Evolutionary conservation across 2,888 invertebrate species (phyloP), one percentile per base, ranked within the genome.

Genomic region (Machimus rusticus): DNA sequence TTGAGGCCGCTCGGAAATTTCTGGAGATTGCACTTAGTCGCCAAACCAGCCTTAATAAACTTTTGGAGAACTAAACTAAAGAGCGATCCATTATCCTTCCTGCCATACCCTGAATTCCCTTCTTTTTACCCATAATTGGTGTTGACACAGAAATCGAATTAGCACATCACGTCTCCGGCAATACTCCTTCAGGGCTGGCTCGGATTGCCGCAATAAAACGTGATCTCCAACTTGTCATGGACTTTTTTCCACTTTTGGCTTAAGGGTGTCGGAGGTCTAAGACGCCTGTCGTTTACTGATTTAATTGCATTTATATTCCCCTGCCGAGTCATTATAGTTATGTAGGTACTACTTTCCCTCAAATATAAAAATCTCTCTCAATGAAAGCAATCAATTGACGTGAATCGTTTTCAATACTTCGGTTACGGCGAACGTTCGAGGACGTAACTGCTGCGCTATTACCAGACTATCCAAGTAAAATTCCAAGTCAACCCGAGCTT

Each of bases 101-200:
- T 12, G 28, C 9, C 12, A 23, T 12, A 28, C 66, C 66, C 66
- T 0, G 79, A 79, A 51, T 31, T 79, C 16, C 14, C 31, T 46
- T 16, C 51, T 14, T 51, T 79, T 79, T 51, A 79, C 79, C 79
- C 23, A 46, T 79, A 79, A 79, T 79, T 79, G 79, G 31, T 79
- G 79, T 79, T 79, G 79, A 79, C 51, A 46, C n/a, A 51, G 55
- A 79, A 79, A 79, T 79, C 79, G 79, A 51, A 39, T 51, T 79
- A 79, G 28, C 43, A 51, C 46, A 34, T 79, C 51, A 51, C 39
- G 46, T 79, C 28, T 66, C 66, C 14, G 23, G 66, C 66, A 66
- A 23, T 66, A 19, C 66, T 66, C 66, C 66, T 66, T 66, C 66
- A 28, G 66, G 66, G 14, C 66, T 66, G 28, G 9, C 19, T 66